phyloP scores from a whole-genome alignment of 2,888 invertebrate species.

The Amaurobius ferox region DNA sequence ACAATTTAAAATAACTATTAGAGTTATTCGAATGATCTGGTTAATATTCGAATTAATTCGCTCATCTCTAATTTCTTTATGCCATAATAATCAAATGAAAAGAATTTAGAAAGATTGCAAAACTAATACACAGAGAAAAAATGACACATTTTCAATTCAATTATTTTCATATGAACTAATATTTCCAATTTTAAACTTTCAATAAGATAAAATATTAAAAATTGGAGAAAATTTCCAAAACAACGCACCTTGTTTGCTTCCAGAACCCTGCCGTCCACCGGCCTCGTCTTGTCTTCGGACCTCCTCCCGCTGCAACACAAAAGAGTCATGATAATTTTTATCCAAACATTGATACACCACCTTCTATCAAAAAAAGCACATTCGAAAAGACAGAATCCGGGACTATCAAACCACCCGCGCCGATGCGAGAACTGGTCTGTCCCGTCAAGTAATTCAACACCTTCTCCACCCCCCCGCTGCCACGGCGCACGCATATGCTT shows the following conservation, averaged over 20 bases:
- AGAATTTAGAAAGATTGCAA: too few species aligned
- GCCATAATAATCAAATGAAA: too few species aligned
- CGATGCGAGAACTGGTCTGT: conserved; percentile 2
- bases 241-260: conserved; percentile 55
- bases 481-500: conserved; percentile 15
- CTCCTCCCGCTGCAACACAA: conserved; percentile 69
- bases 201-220: too few species aligned
- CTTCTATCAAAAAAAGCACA: conserved; percentile 5
- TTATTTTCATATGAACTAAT: too few species aligned
- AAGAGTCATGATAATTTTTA: conserved; percentile 39
- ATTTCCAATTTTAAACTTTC: too few species aligned
- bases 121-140: too few species aligned
- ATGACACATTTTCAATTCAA: too few species aligned
- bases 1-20: too few species aligned
- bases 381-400: neutral
- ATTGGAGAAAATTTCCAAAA: neutral
- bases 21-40: too few species aligned
- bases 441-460: conserved; percentile 22
- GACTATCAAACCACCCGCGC: conserved; percentile 31
- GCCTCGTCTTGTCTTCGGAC: conserved; percentile 50
- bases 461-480: conserved; percentile 24
- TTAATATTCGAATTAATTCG: too few species aligned
- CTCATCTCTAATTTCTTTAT: too few species aligned
- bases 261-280: conserved; percentile 12
- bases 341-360: conserved; percentile 13